Evolutionary conservation across 2,113 vertebrate genomes (phyloP).

Genomic region (Misgurnus anguillicaudatus): DNA sequence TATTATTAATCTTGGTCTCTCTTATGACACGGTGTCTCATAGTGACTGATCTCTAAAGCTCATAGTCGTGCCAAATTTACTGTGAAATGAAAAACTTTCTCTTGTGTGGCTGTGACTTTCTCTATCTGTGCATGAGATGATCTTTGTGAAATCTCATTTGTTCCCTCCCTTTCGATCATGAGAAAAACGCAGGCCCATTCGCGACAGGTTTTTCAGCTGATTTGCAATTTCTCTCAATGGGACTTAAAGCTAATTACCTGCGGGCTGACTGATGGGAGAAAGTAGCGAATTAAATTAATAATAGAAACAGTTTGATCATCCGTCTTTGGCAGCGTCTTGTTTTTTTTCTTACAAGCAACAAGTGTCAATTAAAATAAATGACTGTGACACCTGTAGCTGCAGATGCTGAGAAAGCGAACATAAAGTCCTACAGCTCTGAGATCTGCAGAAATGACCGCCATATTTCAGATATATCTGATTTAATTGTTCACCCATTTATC

Average conservation of each 20-base stretch:
- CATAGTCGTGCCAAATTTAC: constrained; percentile 60
- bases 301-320: constrained; percentile 21
- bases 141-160: not conserved
- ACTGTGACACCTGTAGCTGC: constrained; percentile 1
- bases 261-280: constrained; percentile 37
- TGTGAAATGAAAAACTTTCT: constrained; percentile 47
- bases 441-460: not conserved
- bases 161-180: constrained; percentile 15
- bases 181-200: constrained; percentile 58
- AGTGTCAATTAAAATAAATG: constrained; percentile 46
- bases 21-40: constrained; percentile 53
- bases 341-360: constrained; percentile 27
- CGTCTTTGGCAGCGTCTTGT: constrained; percentile 34
- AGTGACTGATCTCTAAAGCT: constrained; percentile 47
- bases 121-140: not conserved
- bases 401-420: constrained; percentile 15
- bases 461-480: not conserved
- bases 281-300: constrained; percentile 43
- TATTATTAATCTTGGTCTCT: constrained; percentile 52
- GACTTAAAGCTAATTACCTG: constrained; percentile 62
- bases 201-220: constrained; percentile 38
- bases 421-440: not conserved
- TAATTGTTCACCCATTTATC: too few relatives aligned
- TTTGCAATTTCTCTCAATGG: constrained; percentile 52
- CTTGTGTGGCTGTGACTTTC: constrained; percentile 52